Evolutionary conservation across 2,888 invertebrate genomes (phyloP).

Genomic region (Orthosia gracilis): DNA sequence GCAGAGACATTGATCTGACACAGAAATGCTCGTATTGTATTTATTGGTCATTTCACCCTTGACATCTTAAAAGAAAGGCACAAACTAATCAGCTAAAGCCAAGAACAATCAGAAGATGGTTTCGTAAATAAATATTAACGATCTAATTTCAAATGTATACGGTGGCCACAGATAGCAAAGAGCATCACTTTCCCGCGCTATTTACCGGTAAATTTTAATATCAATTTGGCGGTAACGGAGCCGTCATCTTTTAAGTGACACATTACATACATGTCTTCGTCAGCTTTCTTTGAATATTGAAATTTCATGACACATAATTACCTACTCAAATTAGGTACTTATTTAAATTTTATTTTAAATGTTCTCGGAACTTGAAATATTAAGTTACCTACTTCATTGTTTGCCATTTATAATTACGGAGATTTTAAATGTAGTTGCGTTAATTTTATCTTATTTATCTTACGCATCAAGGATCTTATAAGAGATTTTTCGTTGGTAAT

Average conservation of each 20-base stretch:
- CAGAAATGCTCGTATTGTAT: neutral
- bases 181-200: constrained; percentile 32
- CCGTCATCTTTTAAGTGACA: constrained; percentile 33
- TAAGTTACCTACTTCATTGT: constrained; percentile 11
- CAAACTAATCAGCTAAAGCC: neutral
- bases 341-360: neutral
- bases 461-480: no score
- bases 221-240: constrained; percentile 41
- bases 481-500: neutral
- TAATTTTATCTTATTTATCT: neutral
- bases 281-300: constrained; percentile 29
- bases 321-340: neutral
- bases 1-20: neutral
- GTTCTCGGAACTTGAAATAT: constrained; percentile 13
- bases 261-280: constrained; percentile 20
- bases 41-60: neutral
- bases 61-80: neutral
- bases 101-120: neutral
- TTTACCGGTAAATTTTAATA: constrained; percentile 53
- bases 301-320: constrained; percentile 10
- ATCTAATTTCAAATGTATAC: neutral
- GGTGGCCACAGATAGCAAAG: constrained; percentile 20
- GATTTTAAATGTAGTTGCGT: neutral
- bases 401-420: neutral
- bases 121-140: constrained; percentile 25